Evolutionary conservation across 2,113 vertebrate genomes (phyloP), one percentile per base, ranked within the genome.

Genomic region (Campylomormyrus numenius): DNA sequence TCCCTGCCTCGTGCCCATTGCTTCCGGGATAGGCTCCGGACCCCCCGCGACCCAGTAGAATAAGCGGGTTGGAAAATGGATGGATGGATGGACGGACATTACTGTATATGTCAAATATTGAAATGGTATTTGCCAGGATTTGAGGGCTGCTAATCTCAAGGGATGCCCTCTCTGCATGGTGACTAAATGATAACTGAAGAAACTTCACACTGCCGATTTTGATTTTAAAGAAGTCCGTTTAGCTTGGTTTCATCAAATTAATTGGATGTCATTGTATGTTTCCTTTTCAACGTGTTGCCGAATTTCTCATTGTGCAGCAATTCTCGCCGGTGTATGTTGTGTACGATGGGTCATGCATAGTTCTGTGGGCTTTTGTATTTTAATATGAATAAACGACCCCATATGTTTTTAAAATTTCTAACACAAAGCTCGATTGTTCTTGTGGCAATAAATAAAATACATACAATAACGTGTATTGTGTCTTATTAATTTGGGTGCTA

Each of bases 381-480:
- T 80, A 80, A 35, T 42, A 52, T 1, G 10, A 56, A 42, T 89
- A 89, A 89, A 19, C 17, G 6, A 48, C 62, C 24, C 45, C 13
- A 21, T 46, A 39, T 88, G 46, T 42, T 80, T 74, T 88, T 46
- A 0, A 42, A 88, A 5, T 88, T 74, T 88, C 88, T 88, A 39
- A 74, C n/a, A 49, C n/a, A 50, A 50, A 27, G 10, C 45, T 66
- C n/a, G 42, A 88, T 45, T 88, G 17, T 48, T 87, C 48, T 89
- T 35, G 8, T 89, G 46, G n/a, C 45, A 89, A 89, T 77, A 89
- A 89, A 80, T 80, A 35, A 89, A 89, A 80, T 42, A 7, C 39
- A 42, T 80, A 80, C 13, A 19, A 42, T 19, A 80, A 80, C 15
- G 0, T 42, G 74, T 46, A 11, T 13, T 89, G 27, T 50, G 8